Evolutionary conservation across 2,888 invertebrate genomes (phyloP), one percentile per base, ranked within the genome.

Genomic region (Cryptus viduatorius): DNA sequence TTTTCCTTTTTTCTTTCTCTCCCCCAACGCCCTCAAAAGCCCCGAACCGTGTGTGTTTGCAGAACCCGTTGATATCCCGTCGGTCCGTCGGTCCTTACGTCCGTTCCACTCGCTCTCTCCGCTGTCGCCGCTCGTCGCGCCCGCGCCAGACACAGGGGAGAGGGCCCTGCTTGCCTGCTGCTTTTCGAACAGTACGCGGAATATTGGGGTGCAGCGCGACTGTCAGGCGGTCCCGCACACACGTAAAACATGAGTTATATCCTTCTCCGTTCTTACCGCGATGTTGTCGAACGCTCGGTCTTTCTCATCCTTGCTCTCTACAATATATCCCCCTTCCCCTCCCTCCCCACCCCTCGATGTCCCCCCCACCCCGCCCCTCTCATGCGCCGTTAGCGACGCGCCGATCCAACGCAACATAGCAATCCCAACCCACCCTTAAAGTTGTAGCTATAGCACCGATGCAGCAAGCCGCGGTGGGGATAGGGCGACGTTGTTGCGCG

Each of bases 131-230:
- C 88, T 90, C 73, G 88, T 87, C 88, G 88, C 83, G 88, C 89
- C 87, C 89, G 88, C 89, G 89, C 89, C 89, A 88, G 87, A 87
- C 88, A 89, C 89, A 90, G 89, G 87, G 89, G 91, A 87, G 90
- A 87, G 90, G 89, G 88, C 87, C 88, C 79, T 67, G 79, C 84
- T 61, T 67, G 77, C 72, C 72, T 59, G 73, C 75, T 73, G 82
- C 73, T 78, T 53, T 85, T 73, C 76, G 82, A 64, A 72, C 85
- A 46, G 75, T 78, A 84, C 81, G 78, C 48, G 76, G 72, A 85
- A 82, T 82, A 85, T 85, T 79, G 86, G 87, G 88, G 87, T 89
- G 89, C 89, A 87, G 87, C 87, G 86, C 86, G 87, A 88, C 89
- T 88, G 87, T 80, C 86, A 86, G 86, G 87, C 87, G 86, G 87